A percentile compares a stretch with the other conserved stretches of the same genome.
Evolutionary conservation across 2,113 vertebrate genomes (phyloP).

Genomic region (Lucifuga dentata): DNA sequence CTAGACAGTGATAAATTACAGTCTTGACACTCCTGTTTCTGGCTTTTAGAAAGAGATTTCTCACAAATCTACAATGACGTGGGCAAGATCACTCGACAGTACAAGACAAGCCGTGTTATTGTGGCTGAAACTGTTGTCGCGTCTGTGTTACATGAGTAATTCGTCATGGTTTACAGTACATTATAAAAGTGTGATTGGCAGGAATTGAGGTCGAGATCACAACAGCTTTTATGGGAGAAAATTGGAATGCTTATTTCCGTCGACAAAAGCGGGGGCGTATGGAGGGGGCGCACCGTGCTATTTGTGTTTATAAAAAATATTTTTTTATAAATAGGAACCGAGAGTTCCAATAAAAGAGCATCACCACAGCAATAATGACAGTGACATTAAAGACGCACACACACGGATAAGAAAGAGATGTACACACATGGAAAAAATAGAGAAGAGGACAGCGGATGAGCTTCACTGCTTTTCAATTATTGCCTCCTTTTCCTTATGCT

Average conservation of each 20-base stretch:
- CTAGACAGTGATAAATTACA: not conserved
- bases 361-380: conserved; percentile 3
- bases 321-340: conserved; percentile 3
- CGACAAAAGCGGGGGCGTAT: conserved; percentile 13
- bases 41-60: conserved; percentile 2
- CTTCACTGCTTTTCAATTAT: conserved; percentile 76
- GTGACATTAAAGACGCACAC: conserved; percentile 24
- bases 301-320: conserved; percentile 1
- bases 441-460: conserved; percentile 55
- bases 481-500: conserved; percentile 54
- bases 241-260: conserved; percentile 10
- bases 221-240: conserved; percentile 41
- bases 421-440: conserved; percentile 22
- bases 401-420: conserved; percentile 10
- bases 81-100: not conserved
- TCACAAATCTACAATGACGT: not conserved
- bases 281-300: conserved; percentile 9
- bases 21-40: not conserved
- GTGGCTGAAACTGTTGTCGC: conserved; percentile 30
- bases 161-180: conserved; percentile 37
- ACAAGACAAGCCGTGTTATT: too few species aligned
- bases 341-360: not conserved
- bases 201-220: conserved; percentile 40
- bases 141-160: conserved; percentile 25
- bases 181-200: conserved; percentile 41